Evolutionary conservation across 2,797 vertebrate species (phyloP), one percentile per base, ranked within the genome.

Genomic region (Gallirallus australis): DNA sequence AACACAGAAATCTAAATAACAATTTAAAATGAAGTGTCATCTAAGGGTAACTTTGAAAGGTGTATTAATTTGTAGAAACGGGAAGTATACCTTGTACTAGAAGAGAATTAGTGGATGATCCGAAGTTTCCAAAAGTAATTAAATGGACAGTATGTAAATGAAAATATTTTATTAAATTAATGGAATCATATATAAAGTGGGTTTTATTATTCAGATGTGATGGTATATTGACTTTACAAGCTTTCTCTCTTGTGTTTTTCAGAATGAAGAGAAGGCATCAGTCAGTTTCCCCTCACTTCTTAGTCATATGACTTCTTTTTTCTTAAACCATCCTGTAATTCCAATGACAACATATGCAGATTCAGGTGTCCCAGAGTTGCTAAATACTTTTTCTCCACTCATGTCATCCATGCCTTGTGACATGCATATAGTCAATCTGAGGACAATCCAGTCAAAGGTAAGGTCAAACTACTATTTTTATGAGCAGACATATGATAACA

Each of bases 371-470:
- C 91, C 97, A 69, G 95, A 97, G 1, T 71, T 99, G 87, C 86
- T 98, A 42, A 97, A 97, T 87, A 97, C 53, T 87, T 98, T 98
- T 94, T 98, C 98, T 94, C 99, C 98, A 0, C 97, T 99, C 8
- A 23, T 47, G 15, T 98, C 97, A 6, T 98, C 99, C 5, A 94
- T 99, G 97, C 99, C 99, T 17, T 99, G 99, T 71, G 99, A 99
- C 86, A 54, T 99, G 86, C 98, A 99, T 94, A 86, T 99, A 83
- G 97, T 99, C 91, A 99, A 99, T 96, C 95, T 99, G 83, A 98
- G 98, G 94, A 98, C 98, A 31, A 98, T 99, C 94, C 98, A 99
- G 84, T 98, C 98, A 28, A 98, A 99, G 98, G 99, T 99, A 98
- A 95, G 64, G 65, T 83, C n/a, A 61, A 77, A 50, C 30, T 15